Evolutionary conservation across 1,140 invertebrate species (phyloP).

Genomic region (Pectinophora gossypiella): DNA sequence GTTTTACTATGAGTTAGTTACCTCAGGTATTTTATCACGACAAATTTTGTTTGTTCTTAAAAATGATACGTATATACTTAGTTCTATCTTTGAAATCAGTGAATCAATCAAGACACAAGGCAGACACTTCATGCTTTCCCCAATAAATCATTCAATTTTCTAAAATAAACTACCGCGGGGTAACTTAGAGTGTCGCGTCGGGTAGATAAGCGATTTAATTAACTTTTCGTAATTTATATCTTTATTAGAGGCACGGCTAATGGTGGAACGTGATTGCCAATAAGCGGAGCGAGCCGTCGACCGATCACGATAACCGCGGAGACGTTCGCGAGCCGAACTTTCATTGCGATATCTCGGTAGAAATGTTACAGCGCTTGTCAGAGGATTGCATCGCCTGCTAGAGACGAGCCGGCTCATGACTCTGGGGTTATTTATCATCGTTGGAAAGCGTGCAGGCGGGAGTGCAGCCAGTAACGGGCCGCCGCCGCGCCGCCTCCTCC

Average conservation of each 20-base stretch:
- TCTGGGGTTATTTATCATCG: conserved; percentile 24
- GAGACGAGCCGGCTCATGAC: not conserved
- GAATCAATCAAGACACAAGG: conserved; percentile 21
- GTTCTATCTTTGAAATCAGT: no score
- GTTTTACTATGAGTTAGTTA: no score
- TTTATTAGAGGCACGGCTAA: conserved; percentile 57
- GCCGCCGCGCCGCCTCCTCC: not conserved
- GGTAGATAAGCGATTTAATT: conserved; percentile 64
- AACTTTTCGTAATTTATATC: conserved; percentile 69
- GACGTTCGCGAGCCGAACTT: conserved; percentile 15
- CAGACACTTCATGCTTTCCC: conserved; percentile 29
- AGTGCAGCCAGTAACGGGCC: no score
- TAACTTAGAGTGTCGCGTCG: conserved; percentile 19
- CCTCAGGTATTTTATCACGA: no score
- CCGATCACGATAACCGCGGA: conserved; percentile 37
- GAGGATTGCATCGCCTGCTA: conserved; percentile 4
- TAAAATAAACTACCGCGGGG: conserved; percentile 26
- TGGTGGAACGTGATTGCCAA: conserved; percentile 48
- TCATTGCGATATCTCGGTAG: conserved; percentile 25
- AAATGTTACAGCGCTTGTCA: conserved; percentile 26
- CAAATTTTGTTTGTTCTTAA: no score
- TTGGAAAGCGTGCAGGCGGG: conserved; percentile 9
- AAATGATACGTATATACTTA: no score
- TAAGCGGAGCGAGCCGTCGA: conserved; percentile 25
- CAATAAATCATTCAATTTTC: conserved; percentile 53